Evolutionary conservation across 2,888 invertebrate species (phyloP), one percentile per base, ranked within the genome.

Genomic region (Bruchidius siliquastri): DNA sequence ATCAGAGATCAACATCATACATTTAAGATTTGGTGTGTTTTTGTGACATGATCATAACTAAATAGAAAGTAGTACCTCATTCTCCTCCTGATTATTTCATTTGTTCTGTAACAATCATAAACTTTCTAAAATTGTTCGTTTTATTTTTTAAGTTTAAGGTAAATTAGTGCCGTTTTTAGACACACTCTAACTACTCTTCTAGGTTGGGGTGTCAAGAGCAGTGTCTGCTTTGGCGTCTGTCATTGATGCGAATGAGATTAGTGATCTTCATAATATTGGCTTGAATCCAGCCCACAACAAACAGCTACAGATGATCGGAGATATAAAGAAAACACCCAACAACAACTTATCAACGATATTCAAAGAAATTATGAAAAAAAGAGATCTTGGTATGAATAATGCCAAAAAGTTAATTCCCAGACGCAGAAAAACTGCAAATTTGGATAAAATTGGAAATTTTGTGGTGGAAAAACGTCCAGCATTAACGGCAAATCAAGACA

Each of bases 221-320:
- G 89, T 94, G 71, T 94, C 94, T 0, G 93, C 93, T 0, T 86
- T 94, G 68, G 89, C 91, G 0, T 91, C 93, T 0, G 89, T 90
- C 77, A 88, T 91, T 72, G 85, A 85, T 72, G 85, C 84, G 3
- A 78, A 79, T 0, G 80, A 81, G 26, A 80, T 85, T 0, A 85
- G 85, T 73, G 81, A 82, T 20, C 76, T 86, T 30, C 77, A 83
- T 32, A 78, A 85, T 0, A 87, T 94, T 0, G 94, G 94, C 1
- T 84, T 90, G 73, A 94, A 94, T 86, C 93, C 93, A 0, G 94
- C 93, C 71, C 90, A 91, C 80, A 87, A 86, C 21, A 82, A 88
- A 21, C 86, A 90, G 18, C 83, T 90, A 2, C 86, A 88, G 69
- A 87, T 87, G 69, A 83, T 91, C 13, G 84, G 84, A 75, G 79